These are phyloP conservation scores for Trichogramma evanescens DNA, from an alignment of 2,888 invertebrate species.

Conservation along the genomic window DNA sequence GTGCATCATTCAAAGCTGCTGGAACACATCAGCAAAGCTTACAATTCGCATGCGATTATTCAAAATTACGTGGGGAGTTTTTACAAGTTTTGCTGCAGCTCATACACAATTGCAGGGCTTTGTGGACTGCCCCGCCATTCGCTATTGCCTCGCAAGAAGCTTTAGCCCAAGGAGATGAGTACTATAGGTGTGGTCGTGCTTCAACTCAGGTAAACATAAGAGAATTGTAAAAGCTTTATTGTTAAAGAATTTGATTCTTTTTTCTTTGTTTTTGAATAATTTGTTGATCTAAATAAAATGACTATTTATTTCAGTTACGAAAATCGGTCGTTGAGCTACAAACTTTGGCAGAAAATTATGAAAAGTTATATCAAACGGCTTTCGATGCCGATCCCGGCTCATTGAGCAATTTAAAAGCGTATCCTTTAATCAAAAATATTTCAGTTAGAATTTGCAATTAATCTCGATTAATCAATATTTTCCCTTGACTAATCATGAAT, in stretches of 20 bases:
- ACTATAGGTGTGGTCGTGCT: conserved; percentile 72
- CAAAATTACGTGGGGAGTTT: conserved; percentile 67
- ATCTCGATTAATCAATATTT: background rate
- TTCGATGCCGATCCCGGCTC: conserved; percentile 81
- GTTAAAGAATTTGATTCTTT: background rate
- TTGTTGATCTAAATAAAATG: background rate
- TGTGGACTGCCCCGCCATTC: conserved; percentile 86
- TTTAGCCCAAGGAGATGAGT: conserved; percentile 68
- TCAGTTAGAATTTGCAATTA: background rate
- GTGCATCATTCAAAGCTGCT: conserved; percentile 55
- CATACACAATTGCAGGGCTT: conserved; percentile 63
- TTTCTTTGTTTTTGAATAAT: background rate
- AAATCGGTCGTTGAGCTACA: conserved; percentile 70
- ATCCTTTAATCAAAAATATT: conserved; percentile 30
- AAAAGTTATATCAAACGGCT: conserved; percentile 71
- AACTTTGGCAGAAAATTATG: conserved; percentile 65
- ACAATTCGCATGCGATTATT: conserved; percentile 70
- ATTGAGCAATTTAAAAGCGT: conserved; percentile 57
- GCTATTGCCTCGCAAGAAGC: conserved; percentile 82
- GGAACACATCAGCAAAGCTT: conserved; percentile 59
- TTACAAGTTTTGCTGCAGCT: conserved; percentile 62
- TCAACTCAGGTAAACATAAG: conserved; percentile 57
- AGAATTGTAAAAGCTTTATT: background rate
- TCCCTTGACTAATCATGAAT: conserved; percentile 22
- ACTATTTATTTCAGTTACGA: conserved; percentile 50